Base-by-base conservation (phyloP, 2,797 vertebrate species). In the Pseudochirops corinnae region DNA sequence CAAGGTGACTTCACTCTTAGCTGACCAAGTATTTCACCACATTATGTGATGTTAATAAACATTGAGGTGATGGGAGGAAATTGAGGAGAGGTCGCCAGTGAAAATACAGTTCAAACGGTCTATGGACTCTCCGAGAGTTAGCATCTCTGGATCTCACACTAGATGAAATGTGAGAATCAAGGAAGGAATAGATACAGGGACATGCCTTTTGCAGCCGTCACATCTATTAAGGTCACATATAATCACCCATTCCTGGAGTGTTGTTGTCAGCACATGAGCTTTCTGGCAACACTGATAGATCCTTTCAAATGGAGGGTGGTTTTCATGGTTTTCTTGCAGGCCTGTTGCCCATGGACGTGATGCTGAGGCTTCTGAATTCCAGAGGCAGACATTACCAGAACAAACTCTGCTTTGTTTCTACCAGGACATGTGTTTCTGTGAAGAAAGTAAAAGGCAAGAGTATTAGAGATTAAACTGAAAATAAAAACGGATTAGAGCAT, bases 1-100 rank as follows among this genome's bases (percentile, higher is more conserved):
- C 39, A n/a, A 74, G 33, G 82, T n/a, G 87, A 95, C 91, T 97
- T 96, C 93, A 94, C 94, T 91, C 58, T 93, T 93, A 60, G 62
- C 46, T 96, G 94, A 93, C 92, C 92, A 82, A 95, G n/a, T 90
- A 55, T 92, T 95, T 93, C 60, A 58, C 58, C 24, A 53, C 91
- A 90, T 57, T 93, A 5, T 31, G 28, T 91, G 55, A 90, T 31
- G 18, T 95, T 95, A 55, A 92, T 95, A 94, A 93, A 29, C 94
- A 39, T 46, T 90, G 53, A 95, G 57, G 90, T 46, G 62, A 96
- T 91, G 60, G 91, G 50, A 97, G 56, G 74, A 94, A 93, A 56
- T 50, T 87, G 50, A 97, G 55, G 74, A 94, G 91, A 56, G 74
- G 92, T 16, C 93, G 82, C 92, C 90, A 94, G 96, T 91, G 91